Evolutionary conservation across 2,797 vertebrate species (phyloP).

Genomic region (Pangasius krempfi): DNA sequence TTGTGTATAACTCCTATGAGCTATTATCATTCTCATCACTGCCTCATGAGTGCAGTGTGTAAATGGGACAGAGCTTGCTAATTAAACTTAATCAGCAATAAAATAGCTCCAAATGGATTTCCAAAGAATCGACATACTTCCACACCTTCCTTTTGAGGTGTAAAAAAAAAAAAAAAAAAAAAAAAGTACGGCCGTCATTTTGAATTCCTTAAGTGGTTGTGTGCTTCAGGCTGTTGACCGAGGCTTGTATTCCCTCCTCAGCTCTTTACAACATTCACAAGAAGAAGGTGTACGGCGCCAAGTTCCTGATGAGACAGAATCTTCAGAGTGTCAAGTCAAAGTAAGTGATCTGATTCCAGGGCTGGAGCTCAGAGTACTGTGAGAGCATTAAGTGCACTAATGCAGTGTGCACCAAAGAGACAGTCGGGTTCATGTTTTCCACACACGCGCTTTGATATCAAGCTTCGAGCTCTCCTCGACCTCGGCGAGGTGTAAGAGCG

Average conservation of each 20-base stretch:
- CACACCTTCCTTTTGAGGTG: not conserved
- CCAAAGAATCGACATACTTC: not conserved
- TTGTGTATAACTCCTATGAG: not conserved
- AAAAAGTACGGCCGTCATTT: not conserved
- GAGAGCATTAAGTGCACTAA: not conserved
- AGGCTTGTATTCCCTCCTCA: constrained; percentile 60
- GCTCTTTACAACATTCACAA: constrained; percentile 90
- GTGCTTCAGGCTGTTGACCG: constrained; percentile 23
- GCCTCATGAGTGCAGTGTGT: not conserved
- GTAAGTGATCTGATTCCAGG: constrained; percentile 71
- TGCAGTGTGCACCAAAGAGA: not conserved
- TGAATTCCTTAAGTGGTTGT: not conserved
- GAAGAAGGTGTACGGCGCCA: constrained; percentile 88
- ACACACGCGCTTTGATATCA: not conserved
- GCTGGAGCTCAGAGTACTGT: not conserved
- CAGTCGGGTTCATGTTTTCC: not conserved
- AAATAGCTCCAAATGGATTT: not conserved
- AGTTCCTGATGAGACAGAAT: constrained; percentile 88
- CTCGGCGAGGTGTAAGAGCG: not conserved
- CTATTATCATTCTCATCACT: not conserved
- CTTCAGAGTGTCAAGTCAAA: constrained; percentile 92
- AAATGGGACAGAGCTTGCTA: not conserved
- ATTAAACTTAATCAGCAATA: not conserved
- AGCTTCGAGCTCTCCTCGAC: not conserved
- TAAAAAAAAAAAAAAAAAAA: not conserved